Evolutionary conservation across 2,113 vertebrate species (phyloP).

Genomic region (Myotis davidii): DNA sequence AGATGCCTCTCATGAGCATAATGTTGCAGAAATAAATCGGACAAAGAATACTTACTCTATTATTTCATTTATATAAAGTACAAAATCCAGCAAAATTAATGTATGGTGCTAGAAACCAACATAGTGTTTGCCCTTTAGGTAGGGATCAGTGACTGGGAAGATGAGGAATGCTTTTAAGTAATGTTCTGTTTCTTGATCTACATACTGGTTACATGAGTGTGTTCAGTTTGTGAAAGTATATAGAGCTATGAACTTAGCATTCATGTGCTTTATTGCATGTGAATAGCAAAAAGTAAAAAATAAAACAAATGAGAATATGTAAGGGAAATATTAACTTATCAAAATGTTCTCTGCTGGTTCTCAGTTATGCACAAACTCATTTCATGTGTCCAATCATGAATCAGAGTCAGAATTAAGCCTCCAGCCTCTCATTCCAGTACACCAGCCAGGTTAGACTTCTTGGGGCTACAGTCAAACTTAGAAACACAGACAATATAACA

Average conservation of each 20-base stretch:
- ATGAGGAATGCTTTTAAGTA: neutral
- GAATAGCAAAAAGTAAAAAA: neutral
- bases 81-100: conserved; percentile 40
- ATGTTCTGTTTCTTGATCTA: conserved; percentile 10
- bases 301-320: neutral
- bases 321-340: conserved; percentile 16
- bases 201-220: neutral
- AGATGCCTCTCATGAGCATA: neutral
- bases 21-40: conserved; percentile 43
- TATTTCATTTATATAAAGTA: conserved; percentile 28
- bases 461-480: neutral
- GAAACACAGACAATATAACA: conserved; percentile 3
- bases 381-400: neutral
- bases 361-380: neutral
- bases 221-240: conserved; percentile 4
- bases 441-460: neutral
- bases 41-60: neutral
- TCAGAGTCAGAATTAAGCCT: neutral
- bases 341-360: conserved; percentile 18
- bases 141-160: neutral
- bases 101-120: neutral
- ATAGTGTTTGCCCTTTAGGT: neutral
- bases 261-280: neutral
- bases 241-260: neutral
- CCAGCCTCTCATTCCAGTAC: neutral